phyloP scores from a whole-genome alignment of 2,888 invertebrate species.

The Nyleta sp. region DNA sequence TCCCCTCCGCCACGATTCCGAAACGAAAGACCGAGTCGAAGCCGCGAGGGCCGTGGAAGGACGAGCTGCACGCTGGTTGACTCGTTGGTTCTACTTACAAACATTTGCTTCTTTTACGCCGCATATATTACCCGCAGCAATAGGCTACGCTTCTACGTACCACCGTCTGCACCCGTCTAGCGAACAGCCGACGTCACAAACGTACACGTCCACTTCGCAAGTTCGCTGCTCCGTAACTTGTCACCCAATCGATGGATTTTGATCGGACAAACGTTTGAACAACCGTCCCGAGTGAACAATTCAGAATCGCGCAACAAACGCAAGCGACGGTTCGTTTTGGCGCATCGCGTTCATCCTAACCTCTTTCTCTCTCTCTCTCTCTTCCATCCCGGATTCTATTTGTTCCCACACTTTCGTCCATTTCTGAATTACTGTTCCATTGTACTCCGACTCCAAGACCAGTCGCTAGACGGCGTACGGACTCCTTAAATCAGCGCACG shows the following conservation, averaged over 20 bases:
- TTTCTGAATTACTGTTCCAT: too few relatives aligned
- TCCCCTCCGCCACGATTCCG: conserved; percentile 72
- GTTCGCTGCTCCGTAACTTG: conserved; percentile 8
- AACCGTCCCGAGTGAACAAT: not conserved
- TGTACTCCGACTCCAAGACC: conserved; percentile 38
- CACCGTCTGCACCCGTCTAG: conserved; percentile 80
- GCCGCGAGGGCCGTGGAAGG: conserved; percentile 75
- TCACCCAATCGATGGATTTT: not conserved
- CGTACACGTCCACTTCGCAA: conserved; percentile 22
- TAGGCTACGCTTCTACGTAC: conserved; percentile 77
- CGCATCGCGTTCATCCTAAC: not conserved
- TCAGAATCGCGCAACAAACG: not conserved
- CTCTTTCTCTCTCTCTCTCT: too few relatives aligned
- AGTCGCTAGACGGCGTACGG: conserved; percentile 79
- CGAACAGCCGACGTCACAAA: conserved; percentile 73
- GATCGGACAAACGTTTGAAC: not conserved
- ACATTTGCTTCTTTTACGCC: conserved; percentile 80
- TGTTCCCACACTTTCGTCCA: too few relatives aligned
- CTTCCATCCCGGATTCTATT: too few relatives aligned
- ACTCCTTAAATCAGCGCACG: conserved; percentile 78
- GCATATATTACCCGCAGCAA: conserved; percentile 78
- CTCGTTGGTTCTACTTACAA: conserved; percentile 81
- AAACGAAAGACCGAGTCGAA: conserved; percentile 70
- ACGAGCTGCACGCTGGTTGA: conserved; percentile 81
- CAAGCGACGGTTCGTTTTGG: too few relatives aligned